Percentiles rank a stretch among this genome's conserved stretches.
Conservation (phyloP, 2,888 invertebrate genomes). For the Linnaemya tessellans region DNA sequence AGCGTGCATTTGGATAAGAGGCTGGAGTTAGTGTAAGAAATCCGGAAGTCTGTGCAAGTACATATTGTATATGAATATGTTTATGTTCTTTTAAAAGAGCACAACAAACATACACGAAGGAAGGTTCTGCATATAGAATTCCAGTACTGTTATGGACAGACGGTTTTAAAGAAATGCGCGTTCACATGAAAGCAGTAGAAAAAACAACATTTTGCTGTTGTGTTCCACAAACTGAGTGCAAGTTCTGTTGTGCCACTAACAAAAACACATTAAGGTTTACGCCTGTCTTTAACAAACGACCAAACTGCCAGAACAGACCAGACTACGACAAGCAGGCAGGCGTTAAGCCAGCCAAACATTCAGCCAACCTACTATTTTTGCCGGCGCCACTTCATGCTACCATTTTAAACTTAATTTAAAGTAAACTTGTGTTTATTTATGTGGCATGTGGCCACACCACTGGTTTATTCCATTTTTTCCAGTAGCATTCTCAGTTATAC, state of each 20-base stretch:
- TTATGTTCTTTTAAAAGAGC: constrained; percentile 50
- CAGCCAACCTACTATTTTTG: constrained; percentile 66
- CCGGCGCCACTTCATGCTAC: constrained; percentile 67
- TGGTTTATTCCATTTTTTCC: constrained; percentile 38
- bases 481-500: not conserved
- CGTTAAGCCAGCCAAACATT: constrained; percentile 63
- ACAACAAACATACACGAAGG: constrained; percentile 29
- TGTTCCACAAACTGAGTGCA: not conserved
- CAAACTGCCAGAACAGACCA: constrained; percentile 32
- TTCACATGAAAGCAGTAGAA: constrained; percentile 2
- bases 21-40: constrained; percentile 38
- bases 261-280: constrained; percentile 51
- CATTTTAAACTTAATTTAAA: constrained; percentile 41
- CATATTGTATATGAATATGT: constrained; percentile 45
- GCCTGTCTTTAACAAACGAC: constrained; percentile 53
- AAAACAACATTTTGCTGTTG: not conserved
- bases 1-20: not conserved
- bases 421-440: constrained; percentile 59
- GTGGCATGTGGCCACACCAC: constrained; percentile 69
- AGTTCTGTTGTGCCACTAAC: constrained; percentile 9
- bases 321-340: constrained; percentile 36
- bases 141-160: not conserved
- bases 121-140: too few species aligned
- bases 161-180: constrained; percentile 13
- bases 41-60: constrained; percentile 72